Percentiles rank a stretch among this genome's conserved stretches.
Conservation (phyloP, 2,113 vertebrate species). For the Ovis canadensis region DNA sequence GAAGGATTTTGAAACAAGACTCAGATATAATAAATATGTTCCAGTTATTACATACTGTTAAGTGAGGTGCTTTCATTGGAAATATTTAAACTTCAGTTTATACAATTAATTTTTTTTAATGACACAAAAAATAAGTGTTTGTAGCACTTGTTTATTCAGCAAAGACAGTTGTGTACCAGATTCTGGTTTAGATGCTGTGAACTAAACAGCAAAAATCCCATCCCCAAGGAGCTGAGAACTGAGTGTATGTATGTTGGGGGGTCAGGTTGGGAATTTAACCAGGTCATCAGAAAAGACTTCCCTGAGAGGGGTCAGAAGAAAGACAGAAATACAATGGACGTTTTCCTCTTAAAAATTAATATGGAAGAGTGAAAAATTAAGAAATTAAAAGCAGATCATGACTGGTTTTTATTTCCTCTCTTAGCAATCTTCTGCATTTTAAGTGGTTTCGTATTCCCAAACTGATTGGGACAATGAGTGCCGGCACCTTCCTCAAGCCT, state of each 20-base stretch:
- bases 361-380: neutral
- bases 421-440: accelerated
- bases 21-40: neutral
- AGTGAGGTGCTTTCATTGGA: neutral
- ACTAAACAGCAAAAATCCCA: neutral
- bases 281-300: neutral
- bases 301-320: neutral
- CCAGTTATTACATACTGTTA: neutral
- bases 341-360: neutral
- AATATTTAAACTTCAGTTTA: neutral
- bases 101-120: neutral
- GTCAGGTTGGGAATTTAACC: neutral
- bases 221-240: neutral
- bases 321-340: neutral
- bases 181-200: neutral
- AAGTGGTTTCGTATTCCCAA: accelerated
- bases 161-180: neutral
- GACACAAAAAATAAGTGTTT: neutral
- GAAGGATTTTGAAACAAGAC: neutral
- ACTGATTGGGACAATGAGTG: too few species aligned
- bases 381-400: neutral
- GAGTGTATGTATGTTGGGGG: too few species aligned
- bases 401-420: neutral
- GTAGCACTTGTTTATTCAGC: neutral
- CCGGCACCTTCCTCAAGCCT: neutral